Conservation (phyloP, 1,140 invertebrate species). For the Scaptomyza graminum region DNA sequence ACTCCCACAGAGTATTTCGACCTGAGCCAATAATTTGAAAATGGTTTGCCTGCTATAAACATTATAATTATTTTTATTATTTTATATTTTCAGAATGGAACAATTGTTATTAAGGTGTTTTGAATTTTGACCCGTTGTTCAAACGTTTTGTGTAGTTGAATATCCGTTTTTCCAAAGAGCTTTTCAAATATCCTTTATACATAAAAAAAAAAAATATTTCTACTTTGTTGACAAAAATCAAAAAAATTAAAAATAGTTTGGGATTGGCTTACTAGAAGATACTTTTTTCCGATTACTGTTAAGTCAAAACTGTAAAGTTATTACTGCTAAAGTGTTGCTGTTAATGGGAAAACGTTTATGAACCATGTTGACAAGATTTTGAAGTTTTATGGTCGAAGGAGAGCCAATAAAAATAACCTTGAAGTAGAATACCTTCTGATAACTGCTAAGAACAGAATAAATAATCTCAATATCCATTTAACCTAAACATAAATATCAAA, state of each 20-base stretch:
- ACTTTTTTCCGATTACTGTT: background rate
- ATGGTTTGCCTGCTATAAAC: slow-evolving; percentile 1
- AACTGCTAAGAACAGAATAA: no score
- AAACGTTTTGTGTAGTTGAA: slow-evolving; percentile 11
- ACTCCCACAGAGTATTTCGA: slow-evolving; percentile 12
- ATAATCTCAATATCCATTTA: no score
- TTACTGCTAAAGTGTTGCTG: background rate
- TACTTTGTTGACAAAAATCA: no score
- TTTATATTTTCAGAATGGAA: background rate
- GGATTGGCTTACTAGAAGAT: background rate
- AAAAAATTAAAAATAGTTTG: no score
- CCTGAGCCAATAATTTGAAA: slow-evolving; percentile 10
- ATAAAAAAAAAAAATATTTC: no score
- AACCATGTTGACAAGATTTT: no score
- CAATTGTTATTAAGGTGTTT: slow-evolving; percentile 6
- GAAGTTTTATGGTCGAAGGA: no score
- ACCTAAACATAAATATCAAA: background rate
- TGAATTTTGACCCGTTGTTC: slow-evolving; percentile 20
- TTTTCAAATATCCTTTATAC: background rate
- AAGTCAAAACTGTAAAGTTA: no score
- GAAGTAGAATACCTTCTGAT: no score
- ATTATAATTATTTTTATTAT: background rate
- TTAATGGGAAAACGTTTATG: background rate
- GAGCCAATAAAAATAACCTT: no score
- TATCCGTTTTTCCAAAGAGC: background rate